Conservation (phyloP, 2,888 invertebrate species). For the Thymelicus acteon region DNA sequence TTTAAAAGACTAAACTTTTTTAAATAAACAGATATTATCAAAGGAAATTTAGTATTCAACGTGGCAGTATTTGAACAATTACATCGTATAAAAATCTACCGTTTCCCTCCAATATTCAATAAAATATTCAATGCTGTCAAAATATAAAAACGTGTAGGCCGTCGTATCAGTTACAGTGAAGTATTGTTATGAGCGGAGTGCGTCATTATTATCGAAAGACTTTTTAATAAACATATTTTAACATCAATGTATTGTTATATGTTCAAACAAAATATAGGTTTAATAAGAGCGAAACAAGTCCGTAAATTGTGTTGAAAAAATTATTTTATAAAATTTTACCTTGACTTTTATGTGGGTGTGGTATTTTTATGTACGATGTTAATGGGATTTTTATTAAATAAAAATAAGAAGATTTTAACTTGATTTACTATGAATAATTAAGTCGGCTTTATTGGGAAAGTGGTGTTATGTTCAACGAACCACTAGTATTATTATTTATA, state of each 20-base stretch:
- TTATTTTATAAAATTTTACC: too few relatives aligned
- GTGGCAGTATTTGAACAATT: background rate
- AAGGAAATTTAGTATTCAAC: background rate
- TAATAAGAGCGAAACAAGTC: background rate
- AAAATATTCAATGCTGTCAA: constrained; percentile 15
- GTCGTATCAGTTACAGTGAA: constrained; percentile 23
- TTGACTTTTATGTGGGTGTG: too few relatives aligned
- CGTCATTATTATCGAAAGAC: constrained; percentile 15
- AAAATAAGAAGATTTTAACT: too few relatives aligned
- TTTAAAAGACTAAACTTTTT: too few relatives aligned
- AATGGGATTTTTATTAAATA: too few relatives aligned
- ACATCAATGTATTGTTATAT: constrained; percentile 7
- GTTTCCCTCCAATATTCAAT: background rate
- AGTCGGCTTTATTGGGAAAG: too few relatives aligned
- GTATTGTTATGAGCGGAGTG: constrained; percentile 20
- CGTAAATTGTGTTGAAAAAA: background rate
- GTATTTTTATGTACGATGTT: too few relatives aligned
- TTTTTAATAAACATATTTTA: constrained; percentile 26
- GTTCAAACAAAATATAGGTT: background rate
- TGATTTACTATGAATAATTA: too few relatives aligned
- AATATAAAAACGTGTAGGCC: constrained; percentile 15
- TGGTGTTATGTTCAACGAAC: too few relatives aligned
- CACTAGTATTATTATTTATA: too few relatives aligned
- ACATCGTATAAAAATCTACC: background rate
- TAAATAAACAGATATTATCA: too few relatives aligned